These are phyloP conservation scores for Anarrhichthys ocellatus DNA, from an alignment of 2,113 vertebrate species.

Conservation along the genomic window DNA sequence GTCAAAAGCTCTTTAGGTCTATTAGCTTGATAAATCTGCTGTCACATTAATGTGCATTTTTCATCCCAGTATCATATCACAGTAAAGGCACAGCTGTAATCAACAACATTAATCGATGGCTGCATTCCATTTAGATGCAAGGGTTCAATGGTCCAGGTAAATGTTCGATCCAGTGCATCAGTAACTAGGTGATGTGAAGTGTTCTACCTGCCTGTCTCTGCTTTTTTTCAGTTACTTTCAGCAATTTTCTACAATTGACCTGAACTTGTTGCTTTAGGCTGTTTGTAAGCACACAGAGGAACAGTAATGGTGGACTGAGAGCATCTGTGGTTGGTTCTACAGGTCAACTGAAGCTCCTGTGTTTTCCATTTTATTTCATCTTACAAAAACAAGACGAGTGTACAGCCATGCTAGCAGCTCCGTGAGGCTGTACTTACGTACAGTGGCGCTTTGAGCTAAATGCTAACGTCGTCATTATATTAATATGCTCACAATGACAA, in stretches of 20 bases:
- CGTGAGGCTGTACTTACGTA: not conserved
- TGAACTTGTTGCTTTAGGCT: not conserved
- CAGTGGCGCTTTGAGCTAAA: not conserved
- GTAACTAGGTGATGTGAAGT: too few relatives aligned
- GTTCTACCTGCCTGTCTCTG: not conserved
- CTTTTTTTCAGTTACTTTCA: not conserved
- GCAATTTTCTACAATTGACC: not conserved
- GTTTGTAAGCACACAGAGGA: not conserved
- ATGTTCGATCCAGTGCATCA: not conserved
- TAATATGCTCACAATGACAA: not conserved
- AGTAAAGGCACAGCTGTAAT: not conserved
- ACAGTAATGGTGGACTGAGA: not conserved
- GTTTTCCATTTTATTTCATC: not conserved
- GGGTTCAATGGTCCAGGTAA: not conserved
- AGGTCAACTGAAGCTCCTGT: not conserved
- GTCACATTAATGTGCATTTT: not conserved
- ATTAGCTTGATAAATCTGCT: not conserved
- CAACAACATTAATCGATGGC: not conserved
- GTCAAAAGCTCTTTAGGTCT: not conserved
- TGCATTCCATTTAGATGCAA: not conserved
- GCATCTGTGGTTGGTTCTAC: not conserved
- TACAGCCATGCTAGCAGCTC: not conserved
- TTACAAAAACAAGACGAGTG: not conserved
- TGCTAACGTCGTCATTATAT: not conserved
- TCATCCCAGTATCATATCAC: not conserved